A percentile compares a stretch with the other conserved stretches of the same genome.
These are phyloP conservation scores for Drosophila atroscutellata DNA, from an alignment of 2,888 invertebrate species.

Conservation along the genomic window DNA sequence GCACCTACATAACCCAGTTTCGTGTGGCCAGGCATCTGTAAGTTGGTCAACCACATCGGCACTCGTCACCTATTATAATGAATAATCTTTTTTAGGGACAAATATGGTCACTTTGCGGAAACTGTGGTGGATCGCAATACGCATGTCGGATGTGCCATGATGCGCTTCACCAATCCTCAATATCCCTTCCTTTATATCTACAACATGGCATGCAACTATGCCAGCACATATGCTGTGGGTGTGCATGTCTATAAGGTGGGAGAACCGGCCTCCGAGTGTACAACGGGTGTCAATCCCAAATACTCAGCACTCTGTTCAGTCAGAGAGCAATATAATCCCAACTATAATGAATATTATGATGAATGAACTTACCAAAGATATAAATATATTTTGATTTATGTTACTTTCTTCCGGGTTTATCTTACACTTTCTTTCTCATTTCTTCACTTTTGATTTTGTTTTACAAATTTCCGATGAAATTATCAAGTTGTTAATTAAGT, in stretches of 20 bases:
- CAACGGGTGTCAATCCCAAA: constrained; percentile 74
- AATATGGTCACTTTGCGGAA: constrained; percentile 84
- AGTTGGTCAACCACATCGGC: constrained; percentile 30
- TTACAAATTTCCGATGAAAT: constrained; percentile 30
- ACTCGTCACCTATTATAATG: no score
- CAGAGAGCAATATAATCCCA: constrained; percentile 82
- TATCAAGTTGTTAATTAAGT: constrained; percentile 25
- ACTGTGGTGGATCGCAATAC: constrained; percentile 83
- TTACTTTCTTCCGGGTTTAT: constrained; percentile 36
- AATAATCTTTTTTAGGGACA: constrained; percentile 63
- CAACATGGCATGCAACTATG: constrained; percentile 84
- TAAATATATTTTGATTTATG: constrained; percentile 11
- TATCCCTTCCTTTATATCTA: constrained; percentile 80
- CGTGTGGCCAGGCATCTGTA: constrained; percentile 81
- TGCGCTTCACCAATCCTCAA: constrained; percentile 79
- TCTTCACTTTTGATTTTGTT: constrained; percentile 11
- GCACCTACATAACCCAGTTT: constrained; percentile 79
- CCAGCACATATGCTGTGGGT: constrained; percentile 82
- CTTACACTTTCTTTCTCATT: constrained; percentile 5
- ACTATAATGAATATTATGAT: constrained; percentile 70
- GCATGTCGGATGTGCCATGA: constrained; percentile 84
- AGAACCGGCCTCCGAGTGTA: constrained; percentile 80
- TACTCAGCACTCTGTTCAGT: constrained; percentile 82
- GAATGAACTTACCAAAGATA: constrained; percentile 52
- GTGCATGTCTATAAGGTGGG: constrained; percentile 82